Conservation (phyloP, 2,797 vertebrate species). For the Lacerta viridis region DNA sequence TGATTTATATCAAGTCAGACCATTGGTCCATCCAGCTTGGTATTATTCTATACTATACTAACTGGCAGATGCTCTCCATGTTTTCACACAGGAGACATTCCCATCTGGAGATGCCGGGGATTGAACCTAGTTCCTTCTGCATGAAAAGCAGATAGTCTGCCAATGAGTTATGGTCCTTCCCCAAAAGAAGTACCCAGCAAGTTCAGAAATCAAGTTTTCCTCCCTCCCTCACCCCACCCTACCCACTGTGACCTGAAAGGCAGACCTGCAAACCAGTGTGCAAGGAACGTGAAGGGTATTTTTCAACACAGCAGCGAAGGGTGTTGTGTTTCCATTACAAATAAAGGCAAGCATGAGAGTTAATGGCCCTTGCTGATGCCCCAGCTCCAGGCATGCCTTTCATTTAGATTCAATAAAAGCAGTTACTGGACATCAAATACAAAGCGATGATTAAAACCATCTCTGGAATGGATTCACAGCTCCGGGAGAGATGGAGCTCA, state of each 20-base stretch:
- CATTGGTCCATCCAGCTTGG: too few relatives aligned
- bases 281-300: background rate
- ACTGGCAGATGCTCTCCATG: too few relatives aligned
- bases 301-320: slow-evolving; percentile 10
- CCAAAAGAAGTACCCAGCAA: background rate
- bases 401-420: slow-evolving; percentile 35
- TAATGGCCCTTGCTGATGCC: slow-evolving; percentile 12
- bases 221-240: background rate
- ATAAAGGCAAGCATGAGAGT: slow-evolving; percentile 16
- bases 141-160: too few relatives aligned
- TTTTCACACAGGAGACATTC: too few relatives aligned
- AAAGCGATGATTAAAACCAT: slow-evolving; percentile 31
- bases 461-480: slow-evolving; percentile 25
- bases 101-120: too few relatives aligned
- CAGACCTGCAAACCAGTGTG: slow-evolving; percentile 6
- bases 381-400: slow-evolving; percentile 12
- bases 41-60: too few relatives aligned
- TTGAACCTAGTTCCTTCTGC: too few relatives aligned
- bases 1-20: too few relatives aligned
- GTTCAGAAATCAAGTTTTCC: background rate
- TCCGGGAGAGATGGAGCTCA: slow-evolving; percentile 9
- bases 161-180: too few relatives aligned
- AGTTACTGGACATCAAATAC: slow-evolving; percentile 12
- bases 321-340: slow-evolving; percentile 18
- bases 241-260: background rate